phyloP scores from a whole-genome alignment of 2,113 vertebrate genomes.

The Xiphias gladius region DNA sequence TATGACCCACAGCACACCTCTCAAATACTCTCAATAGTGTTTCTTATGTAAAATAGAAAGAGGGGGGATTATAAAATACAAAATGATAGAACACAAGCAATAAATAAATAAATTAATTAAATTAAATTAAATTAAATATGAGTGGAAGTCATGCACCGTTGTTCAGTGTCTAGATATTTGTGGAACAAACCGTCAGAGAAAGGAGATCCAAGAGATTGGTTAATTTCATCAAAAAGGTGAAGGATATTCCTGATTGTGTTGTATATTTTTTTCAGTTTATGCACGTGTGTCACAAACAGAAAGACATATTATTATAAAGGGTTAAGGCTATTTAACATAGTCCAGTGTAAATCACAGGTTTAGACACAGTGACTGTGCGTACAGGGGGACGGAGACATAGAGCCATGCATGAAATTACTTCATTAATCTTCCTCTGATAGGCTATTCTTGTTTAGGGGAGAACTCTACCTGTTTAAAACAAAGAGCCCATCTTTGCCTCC shows the following conservation, averaged over 20 bases:
- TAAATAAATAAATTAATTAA: background rate
- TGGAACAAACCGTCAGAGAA: background rate
- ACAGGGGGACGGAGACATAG: conserved; percentile 77
- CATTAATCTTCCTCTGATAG: conserved; percentile 88
- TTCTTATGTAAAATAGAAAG: conserved; percentile 43
- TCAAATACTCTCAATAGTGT: conserved; percentile 38
- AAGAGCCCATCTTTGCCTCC: conserved; percentile 74
- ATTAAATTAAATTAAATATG: background rate
- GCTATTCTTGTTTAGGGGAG: conserved; percentile 82
- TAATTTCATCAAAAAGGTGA: conserved; percentile 11
- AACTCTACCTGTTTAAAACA: conserved; percentile 85
- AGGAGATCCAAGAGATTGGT: background rate
- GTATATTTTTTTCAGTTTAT: conserved; percentile 18
- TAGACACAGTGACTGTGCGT: conserved; percentile 82
- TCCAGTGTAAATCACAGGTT: conserved; percentile 84
- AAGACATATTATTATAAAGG: conserved; percentile 82
- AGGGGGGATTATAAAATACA: conserved; percentile 47
- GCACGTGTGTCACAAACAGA: conserved; percentile 61
- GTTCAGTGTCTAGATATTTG: background rate
- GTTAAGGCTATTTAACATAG: conserved; percentile 82
- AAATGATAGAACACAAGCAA: conserved; percentile 44
- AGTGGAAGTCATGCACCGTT: background rate
- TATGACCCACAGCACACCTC: conserved; percentile 45
- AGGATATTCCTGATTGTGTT: conserved; percentile 27
- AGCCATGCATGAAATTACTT: conserved; percentile 90